Evolutionary conservation across 37 sponge, comb jelly and placozoan species (phyloP).

Genomic region (Beroe ovata): DNA sequence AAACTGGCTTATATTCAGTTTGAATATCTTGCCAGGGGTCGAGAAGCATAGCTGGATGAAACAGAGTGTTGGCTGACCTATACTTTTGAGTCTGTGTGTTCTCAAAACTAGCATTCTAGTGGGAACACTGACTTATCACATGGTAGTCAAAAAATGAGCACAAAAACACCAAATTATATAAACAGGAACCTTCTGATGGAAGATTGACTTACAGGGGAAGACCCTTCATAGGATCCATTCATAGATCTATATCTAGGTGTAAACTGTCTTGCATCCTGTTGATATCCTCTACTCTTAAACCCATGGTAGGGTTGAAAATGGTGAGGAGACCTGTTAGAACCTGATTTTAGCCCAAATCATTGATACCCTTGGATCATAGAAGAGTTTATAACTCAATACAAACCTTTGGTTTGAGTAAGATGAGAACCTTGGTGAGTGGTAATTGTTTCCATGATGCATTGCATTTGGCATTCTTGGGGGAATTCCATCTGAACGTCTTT

Average conservation of each 20-base stretch:
- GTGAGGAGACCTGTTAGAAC: not conserved
- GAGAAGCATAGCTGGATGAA: not conserved
- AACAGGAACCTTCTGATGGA: too few species aligned
- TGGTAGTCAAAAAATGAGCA: not conserved
- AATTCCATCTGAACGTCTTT: not conserved
- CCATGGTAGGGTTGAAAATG: not conserved
- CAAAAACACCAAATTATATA: not conserved
- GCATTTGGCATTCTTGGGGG: not conserved
- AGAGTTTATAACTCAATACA: too few species aligned
- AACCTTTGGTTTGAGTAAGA: too few species aligned
- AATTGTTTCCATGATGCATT: not conserved
- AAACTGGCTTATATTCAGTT: constrained; percentile 6
- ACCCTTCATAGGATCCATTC: constrained; percentile 12
- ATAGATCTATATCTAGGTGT: constrained; percentile 22
- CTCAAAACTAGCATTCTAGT: constrained; percentile 18
- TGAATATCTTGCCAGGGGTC: constrained; percentile 8
- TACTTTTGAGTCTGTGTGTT: not conserved
- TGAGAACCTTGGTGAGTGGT: not conserved
- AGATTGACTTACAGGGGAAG: not conserved
- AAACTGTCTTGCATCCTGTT: not conserved
- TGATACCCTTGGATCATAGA: too few species aligned
- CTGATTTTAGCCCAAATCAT: not conserved
- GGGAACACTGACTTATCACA: not conserved
- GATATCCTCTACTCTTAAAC: not conserved
- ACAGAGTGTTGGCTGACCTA: not conserved